Percentiles rank a stretch among this genome's conserved stretches.
These are phyloP conservation scores for Hemistola chrysoprasaria DNA, from an alignment of 2,888 invertebrate species.

Conservation along the genomic window DNA sequence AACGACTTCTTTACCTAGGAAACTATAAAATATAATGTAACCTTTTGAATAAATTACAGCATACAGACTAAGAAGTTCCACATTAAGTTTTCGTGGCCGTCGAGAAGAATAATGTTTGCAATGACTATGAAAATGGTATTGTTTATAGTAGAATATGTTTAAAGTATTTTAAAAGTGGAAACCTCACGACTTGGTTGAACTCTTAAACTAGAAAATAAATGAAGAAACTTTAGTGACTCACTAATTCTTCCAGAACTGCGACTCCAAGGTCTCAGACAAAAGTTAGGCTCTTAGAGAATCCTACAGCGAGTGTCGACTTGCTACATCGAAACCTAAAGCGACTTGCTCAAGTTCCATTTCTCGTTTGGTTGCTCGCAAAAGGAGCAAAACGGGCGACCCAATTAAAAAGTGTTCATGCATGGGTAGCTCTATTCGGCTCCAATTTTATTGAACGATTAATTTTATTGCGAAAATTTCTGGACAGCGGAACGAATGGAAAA, in stretches of 20 bases:
- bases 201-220: conserved; percentile 27
- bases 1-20: no score
- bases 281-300: conserved; percentile 18
- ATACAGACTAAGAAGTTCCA: no score
- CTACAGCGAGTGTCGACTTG: conserved; percentile 11
- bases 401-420: conserved; percentile 81
- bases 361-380: conserved; percentile 63
- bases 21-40: no score
- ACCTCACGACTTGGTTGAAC: no score
- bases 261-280: conserved; percentile 17
- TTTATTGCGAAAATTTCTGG: conserved; percentile 80
- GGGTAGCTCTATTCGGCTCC: conserved; percentile 70
- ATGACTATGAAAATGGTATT: no score
- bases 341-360: conserved; percentile 66
- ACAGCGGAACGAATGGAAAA: conserved; percentile 77
- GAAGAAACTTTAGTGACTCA: conserved; percentile 17
- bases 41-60: no score
- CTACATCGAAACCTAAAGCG: conserved; percentile 28
- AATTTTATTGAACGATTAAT: conserved; percentile 81
- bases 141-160: no score
- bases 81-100: no score
- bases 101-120: no score
- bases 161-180: no score
- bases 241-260: conserved; percentile 30
- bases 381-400: conserved; percentile 71